These are phyloP conservation scores for Montifringilla adamsi DNA, from an alignment of 2,113 vertebrate species.

Conservation along the genomic window DNA sequence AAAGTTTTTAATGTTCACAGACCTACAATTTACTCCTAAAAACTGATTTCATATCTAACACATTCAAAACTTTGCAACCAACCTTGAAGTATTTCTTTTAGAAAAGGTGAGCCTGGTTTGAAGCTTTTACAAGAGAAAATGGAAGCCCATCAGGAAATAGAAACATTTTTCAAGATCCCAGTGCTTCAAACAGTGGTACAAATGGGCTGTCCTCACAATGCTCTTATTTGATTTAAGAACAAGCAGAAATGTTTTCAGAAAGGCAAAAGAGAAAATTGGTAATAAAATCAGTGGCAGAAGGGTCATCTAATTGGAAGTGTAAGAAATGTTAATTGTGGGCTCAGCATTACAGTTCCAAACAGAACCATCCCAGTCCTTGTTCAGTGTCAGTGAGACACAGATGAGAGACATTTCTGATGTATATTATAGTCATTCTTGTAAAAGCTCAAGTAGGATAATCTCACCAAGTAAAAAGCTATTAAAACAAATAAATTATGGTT, in stretches of 20 bases:
- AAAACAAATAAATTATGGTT: neutral
- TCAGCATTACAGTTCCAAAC: neutral
- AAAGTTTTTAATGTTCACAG: neutral
- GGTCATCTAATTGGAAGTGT: neutral
- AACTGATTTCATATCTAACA: neutral
- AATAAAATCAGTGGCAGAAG: neutral
- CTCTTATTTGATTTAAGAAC: neutral
- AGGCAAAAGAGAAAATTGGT: neutral
- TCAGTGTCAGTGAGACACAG: neutral
- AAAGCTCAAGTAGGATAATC: neutral
- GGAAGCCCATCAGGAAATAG: neutral
- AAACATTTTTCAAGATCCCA: neutral
- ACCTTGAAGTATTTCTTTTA: neutral
- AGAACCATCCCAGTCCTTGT: neutral
- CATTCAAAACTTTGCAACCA: neutral
- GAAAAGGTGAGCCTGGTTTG: neutral
- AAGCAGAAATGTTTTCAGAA: neutral
- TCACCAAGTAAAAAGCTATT: neutral
- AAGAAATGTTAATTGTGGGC: neutral
- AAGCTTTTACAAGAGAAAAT: neutral
- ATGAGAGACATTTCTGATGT: neutral
- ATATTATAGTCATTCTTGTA: neutral
- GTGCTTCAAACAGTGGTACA: neutral
- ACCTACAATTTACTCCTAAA: neutral
- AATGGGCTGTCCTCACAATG: neutral